These are phyloP conservation scores for Trachythela sp. DNA, from an alignment of 64 coral and sea anemone species.

Conservation along the genomic window DNA sequence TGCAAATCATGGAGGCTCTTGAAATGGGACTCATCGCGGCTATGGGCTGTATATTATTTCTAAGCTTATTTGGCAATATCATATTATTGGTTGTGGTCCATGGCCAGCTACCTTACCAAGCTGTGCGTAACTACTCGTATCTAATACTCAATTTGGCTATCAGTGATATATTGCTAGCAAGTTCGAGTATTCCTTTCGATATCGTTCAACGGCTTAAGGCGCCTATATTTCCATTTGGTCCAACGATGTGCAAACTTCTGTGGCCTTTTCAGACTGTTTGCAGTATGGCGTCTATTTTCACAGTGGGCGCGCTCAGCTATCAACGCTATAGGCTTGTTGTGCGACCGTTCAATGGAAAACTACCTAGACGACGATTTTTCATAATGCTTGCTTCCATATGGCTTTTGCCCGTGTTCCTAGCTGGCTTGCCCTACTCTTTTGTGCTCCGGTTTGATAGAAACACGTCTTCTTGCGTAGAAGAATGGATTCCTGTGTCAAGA, in stretches of 20 bases:
- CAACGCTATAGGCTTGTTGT: conserved; percentile 2
- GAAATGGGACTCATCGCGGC: neutral
- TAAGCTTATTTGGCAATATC: neutral
- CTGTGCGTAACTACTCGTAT: neutral
- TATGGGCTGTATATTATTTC: neutral
- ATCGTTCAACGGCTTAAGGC: neutral
- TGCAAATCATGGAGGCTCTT: neutral
- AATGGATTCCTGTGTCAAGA: neutral
- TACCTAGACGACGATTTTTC: neutral
- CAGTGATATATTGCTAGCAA: neutral
- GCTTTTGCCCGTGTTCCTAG: neutral
- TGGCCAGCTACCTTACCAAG: neutral
- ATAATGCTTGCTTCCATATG: neutral
- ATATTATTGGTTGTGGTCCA: neutral
- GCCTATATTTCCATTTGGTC: neutral
- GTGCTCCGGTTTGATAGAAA: neutral
- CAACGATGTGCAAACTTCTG: neutral
- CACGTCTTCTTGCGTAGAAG: neutral
- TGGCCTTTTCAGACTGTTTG: conserved; percentile 20
- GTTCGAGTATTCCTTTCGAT: neutral
- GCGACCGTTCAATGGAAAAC: neutral
- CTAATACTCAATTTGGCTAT: neutral
- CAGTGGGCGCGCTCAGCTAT: neutral
- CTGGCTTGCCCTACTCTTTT: neutral
- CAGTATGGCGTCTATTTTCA: conserved; percentile 8